Evolutionary conservation across 2,113 vertebrate species (phyloP).

Genomic region (Brachyhypopomus occidentalis): DNA sequence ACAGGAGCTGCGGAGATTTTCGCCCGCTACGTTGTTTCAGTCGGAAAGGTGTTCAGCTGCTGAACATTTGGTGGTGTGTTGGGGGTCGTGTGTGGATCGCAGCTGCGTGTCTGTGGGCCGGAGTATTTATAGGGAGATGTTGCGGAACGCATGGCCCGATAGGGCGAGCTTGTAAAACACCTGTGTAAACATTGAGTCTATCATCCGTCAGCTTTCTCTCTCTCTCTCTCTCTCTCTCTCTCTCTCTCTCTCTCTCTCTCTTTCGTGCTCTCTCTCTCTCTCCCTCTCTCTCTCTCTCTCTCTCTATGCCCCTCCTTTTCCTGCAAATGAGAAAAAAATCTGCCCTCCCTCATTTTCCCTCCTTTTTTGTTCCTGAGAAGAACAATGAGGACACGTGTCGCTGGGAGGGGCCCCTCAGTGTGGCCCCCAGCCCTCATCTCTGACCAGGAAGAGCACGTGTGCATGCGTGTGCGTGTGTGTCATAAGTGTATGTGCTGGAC

Average conservation of each 20-base stretch:
- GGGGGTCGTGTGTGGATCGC: slow-evolving; percentile 35
- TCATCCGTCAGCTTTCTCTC: slow-evolving; percentile 39
- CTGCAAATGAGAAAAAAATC: slow-evolving; percentile 35
- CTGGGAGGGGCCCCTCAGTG: slow-evolving; percentile 32
- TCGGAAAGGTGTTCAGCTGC: slow-evolving; percentile 1
- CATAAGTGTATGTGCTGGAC: slow-evolving; percentile 24
- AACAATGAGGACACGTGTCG: slow-evolving; percentile 43
- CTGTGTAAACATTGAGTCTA: slow-evolving; percentile 63
- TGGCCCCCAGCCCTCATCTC: slow-evolving; percentile 30
- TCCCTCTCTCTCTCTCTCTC: slow-evolving; percentile 47
- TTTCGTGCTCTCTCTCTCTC: slow-evolving; percentile 24
- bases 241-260: slow-evolving; percentile 46
- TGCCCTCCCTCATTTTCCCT: slow-evolving; percentile 19
- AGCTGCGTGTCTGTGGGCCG: slow-evolving; percentile 31
- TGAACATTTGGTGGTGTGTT: slow-evolving; percentile 29
- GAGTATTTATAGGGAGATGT: slow-evolving; percentile 50
- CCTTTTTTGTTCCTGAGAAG: slow-evolving; percentile 35
- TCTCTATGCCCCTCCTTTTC: slow-evolving; percentile 41
- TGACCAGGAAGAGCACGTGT: slow-evolving; percentile 39
- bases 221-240: slow-evolving; percentile 26
- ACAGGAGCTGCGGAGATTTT: slow-evolving; percentile 20
- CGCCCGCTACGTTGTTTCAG: neutral
- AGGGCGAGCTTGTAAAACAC: slow-evolving; percentile 44
- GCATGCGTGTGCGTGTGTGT: slow-evolving; percentile 9
- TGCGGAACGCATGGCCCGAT: slow-evolving; percentile 37